Base-by-base conservation (phyloP, 2,797 vertebrate species). In the Gymnodraco acuticeps region DNA sequence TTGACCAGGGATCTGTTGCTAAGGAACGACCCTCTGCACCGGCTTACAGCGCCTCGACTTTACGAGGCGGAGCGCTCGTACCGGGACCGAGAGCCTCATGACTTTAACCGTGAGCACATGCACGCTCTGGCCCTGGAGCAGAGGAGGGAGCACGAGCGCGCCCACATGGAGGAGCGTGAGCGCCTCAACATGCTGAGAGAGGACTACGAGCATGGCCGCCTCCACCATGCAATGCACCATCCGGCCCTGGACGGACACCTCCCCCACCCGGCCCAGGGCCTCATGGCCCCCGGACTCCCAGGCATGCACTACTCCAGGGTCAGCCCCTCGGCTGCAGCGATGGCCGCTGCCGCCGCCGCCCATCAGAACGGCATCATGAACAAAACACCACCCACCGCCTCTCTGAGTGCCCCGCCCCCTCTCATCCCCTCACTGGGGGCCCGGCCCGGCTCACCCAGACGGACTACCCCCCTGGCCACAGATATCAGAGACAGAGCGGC, bases 271-370 rank as follows among this genome's bases (percentile, higher is more conserved):
- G 85, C 91, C 48, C 80, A n/a, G 0, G 88, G 95, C 78, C 96
- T 99, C 46, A 94, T 99, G 88, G 94, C 95, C 0, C 97, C 98
- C 0, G 97, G 97, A n/a, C 95, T 99, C 41, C 96, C 97, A 23
- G 97, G 95, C 95, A 97, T 99, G 97, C 97, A 99, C 95, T 99
- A 97, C 88, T 96, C 98, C 56, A 88, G 98, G 10, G 96, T 99
- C 81, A 98, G 97, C 64, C 97, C 98, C 23, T 94, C 98, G 0
- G 92, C 96, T 0, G 92, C 91, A 0, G 93, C 84, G 0, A 91
- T 82, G 0, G 92, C 47, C 31, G 64, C 88, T 0, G 90, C 85
- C 0, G 90, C 89, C 0, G 78, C 96, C 0, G 96, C 94, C 51
- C 97, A 97, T 89, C 97, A 97, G 86, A 99, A 98, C 4, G 96